These are phyloP conservation scores for Dioctria rufipes DNA, from an alignment of 2,888 invertebrate genomes.

Conservation along the genomic window DNA sequence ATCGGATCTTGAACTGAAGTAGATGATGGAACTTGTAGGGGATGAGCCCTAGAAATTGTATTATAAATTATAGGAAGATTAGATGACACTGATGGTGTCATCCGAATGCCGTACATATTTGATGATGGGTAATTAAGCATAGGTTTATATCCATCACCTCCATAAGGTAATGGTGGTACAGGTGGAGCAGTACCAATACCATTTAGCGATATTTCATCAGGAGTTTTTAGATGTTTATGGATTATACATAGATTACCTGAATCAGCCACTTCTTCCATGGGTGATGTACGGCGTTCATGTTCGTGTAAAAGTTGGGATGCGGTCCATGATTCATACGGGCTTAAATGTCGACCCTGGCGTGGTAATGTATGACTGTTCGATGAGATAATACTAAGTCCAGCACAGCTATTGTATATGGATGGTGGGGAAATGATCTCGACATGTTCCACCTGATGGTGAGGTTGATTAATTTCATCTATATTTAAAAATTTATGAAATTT, in stretches of 20 bases:
- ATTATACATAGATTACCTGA: conserved; percentile 17
- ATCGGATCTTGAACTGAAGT: conserved; percentile 22
- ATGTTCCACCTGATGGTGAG: conserved; percentile 10
- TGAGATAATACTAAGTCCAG: conserved; percentile 61
- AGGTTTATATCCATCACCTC: neutral
- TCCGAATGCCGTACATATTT: conserved; percentile 18
- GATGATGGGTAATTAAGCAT: conserved; percentile 10
- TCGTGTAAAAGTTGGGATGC: conserved; percentile 76
- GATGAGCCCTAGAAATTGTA: conserved; percentile 65
- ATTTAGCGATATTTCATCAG: conserved; percentile 60
- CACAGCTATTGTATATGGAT: conserved; percentile 47
- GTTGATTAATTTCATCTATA: conserved; percentile 5
- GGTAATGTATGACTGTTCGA: conserved; percentile 69
- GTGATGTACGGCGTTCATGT: conserved; percentile 72
- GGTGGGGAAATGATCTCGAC: conserved; percentile 5
- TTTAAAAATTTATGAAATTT: conserved; percentile 68
- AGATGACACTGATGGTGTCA: conserved; percentile 2
- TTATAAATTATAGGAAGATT: conserved; percentile 68
- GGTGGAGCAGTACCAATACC: conserved; percentile 69
- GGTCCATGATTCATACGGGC: conserved; percentile 76
- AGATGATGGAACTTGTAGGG: neutral
- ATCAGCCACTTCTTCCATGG: conserved; percentile 55
- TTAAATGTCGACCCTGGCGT: conserved; percentile 71
- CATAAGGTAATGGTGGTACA: conserved; percentile 72
- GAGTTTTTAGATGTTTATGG: conserved; percentile 55